Conservation (phyloP, 2,888 invertebrate genomes). For the Notodonta ziczac region DNA sequence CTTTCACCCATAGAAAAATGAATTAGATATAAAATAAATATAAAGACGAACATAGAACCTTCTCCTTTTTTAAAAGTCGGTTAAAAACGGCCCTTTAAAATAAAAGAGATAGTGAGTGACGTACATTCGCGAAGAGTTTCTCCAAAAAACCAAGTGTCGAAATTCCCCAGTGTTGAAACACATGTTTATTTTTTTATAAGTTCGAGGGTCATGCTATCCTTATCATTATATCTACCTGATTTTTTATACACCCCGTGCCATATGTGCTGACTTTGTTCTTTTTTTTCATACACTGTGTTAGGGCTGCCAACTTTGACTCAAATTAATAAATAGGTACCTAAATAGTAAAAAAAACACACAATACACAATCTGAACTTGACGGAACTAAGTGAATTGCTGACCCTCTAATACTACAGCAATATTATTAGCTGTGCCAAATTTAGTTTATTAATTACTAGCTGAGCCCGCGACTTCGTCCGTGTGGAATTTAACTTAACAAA, state of each 20-base stretch:
- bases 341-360: too few relatives aligned
- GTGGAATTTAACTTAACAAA: too few relatives aligned
- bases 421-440: too few relatives aligned
- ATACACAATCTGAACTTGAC: too few relatives aligned
- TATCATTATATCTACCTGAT: conserved; percentile 62
- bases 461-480: too few relatives aligned
- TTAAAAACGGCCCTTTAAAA: neutral
- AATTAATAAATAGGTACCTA: neutral
- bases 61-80: neutral
- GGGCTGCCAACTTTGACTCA: neutral
- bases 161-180: conserved; percentile 29
- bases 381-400: too few relatives aligned
- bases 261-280: conserved; percentile 34
- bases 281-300: neutral
- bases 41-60: neutral
- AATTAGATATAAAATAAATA: neutral
- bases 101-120: neutral
- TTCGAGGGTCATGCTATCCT: conserved; percentile 38
- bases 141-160: conserved; percentile 20
- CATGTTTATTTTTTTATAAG: conserved; percentile 37
- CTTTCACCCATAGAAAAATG: too few relatives aligned
- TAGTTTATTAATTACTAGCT: too few relatives aligned
- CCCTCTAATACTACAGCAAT: too few relatives aligned
- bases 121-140: neutral
- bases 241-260: conserved; percentile 55